Conservation (phyloP, 2,888 invertebrate species). For the Cotesia congregata region DNA sequence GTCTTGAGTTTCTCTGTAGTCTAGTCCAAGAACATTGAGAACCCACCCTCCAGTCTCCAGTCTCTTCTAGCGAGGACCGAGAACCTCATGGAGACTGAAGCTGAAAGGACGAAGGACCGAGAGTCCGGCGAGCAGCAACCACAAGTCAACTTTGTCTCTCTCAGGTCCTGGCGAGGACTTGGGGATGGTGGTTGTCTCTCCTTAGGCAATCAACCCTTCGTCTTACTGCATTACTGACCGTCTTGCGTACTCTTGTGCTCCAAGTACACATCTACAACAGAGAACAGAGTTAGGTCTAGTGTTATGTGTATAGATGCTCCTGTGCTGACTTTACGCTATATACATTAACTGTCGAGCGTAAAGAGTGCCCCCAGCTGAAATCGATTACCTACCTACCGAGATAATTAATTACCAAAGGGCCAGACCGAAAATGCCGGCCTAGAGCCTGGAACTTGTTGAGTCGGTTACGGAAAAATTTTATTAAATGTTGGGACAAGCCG, state of each 20-base stretch:
- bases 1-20: neutral
- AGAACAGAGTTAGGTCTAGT: neutral
- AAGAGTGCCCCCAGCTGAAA: neutral
- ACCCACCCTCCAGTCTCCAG: neutral
- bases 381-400: neutral
- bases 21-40: conserved; percentile 24
- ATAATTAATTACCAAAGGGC: neutral
- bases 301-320: neutral
- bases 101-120: conserved; percentile 39
- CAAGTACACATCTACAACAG: conserved; percentile 9
- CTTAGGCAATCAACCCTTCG: conserved; percentile 65
- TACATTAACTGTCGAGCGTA: too few relatives aligned
- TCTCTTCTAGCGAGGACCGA: neutral
- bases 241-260: conserved; percentile 38
- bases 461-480: too few relatives aligned
- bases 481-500: too few relatives aligned
- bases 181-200: conserved; percentile 41
- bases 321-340: neutral
- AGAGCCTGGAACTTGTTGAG: neutral
- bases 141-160: conserved; percentile 61
- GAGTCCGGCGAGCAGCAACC: conserved; percentile 63
- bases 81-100: neutral
- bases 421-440: neutral
- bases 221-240: conserved; percentile 65
- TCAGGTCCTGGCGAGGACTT: conserved; percentile 51